These are phyloP conservation scores for Eueides isabella DNA, from an alignment of 1,140 invertebrate species.

Conservation along the genomic window DNA sequence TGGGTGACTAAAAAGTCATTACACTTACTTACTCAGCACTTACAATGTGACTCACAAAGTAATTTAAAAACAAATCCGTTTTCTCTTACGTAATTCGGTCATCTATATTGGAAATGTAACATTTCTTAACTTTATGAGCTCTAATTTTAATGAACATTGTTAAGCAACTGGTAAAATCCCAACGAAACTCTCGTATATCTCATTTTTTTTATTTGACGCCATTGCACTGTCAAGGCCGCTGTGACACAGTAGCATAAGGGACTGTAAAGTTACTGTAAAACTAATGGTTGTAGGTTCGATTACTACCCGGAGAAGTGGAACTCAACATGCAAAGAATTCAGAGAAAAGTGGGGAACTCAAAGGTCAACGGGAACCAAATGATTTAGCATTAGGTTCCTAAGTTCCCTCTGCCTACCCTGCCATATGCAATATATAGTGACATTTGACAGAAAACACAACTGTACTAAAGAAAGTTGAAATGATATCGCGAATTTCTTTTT, in stretches of 20 bases:
- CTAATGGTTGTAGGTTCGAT: too few species aligned
- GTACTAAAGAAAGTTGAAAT: too few species aligned
- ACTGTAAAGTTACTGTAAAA: too few species aligned
- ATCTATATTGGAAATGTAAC: slow-evolving; percentile 3
- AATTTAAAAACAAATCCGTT: not conserved
- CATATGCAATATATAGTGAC: too few species aligned
- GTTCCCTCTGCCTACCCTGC: too few species aligned
- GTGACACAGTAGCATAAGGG: too few species aligned
- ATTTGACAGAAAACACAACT: too few species aligned
- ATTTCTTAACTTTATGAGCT: not conserved
- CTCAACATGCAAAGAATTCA: too few species aligned
- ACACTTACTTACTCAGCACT: not conserved
- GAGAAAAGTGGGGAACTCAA: too few species aligned
- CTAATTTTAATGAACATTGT: not conserved
- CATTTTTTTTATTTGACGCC: not conserved
- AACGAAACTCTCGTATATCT: not conserved
- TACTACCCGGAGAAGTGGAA: too few species aligned
- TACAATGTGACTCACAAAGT: not conserved
- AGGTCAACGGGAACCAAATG: too few species aligned
- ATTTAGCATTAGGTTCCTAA: too few species aligned
- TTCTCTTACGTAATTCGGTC: slow-evolving; percentile 9
- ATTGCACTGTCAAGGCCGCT: not conserved
- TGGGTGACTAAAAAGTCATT: not conserved
- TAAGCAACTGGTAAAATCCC: slow-evolving; percentile 9
- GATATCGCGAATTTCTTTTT: not conserved